Conservation (phyloP, 2,888 invertebrate genomes). For the Eumacrocentrus americanus region DNA sequence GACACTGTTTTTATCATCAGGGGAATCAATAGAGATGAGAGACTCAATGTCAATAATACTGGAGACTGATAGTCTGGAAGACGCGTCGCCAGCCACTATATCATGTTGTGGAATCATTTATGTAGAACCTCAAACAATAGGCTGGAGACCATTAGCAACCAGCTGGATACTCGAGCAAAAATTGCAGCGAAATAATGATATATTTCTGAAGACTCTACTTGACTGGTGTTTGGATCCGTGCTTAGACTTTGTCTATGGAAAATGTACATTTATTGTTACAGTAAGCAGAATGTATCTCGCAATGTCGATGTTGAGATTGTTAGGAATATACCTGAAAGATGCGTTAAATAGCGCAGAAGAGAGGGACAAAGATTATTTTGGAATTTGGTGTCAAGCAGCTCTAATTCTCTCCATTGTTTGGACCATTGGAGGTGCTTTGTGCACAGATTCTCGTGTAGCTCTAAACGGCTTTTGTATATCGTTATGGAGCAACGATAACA, state of each 20-base stretch:
- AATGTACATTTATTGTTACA: slow-evolving; percentile 58
- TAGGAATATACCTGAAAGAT: slow-evolving; percentile 56
- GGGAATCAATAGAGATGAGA: slow-evolving; percentile 66
- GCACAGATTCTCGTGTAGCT: slow-evolving; percentile 55
- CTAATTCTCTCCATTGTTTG: slow-evolving; percentile 64
- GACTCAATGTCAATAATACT: slow-evolving; percentile 66
- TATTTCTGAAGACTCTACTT: slow-evolving; percentile 54
- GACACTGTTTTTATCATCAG: slow-evolving; percentile 66
- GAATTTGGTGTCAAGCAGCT: slow-evolving; percentile 64
- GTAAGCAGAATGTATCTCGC: slow-evolving; percentile 57
- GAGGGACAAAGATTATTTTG: slow-evolving; percentile 57
- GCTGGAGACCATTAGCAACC: slow-evolving; percentile 64
- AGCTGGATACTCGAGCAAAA: slow-evolving; percentile 31
- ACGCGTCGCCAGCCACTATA: slow-evolving; percentile 67
- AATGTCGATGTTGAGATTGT: slow-evolving; percentile 52
- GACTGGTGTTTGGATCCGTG: slow-evolving; percentile 68
- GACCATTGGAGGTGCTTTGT: slow-evolving; percentile 64
- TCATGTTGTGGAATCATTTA: slow-evolving; percentile 71
- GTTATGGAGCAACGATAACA: slow-evolving; percentile 38
- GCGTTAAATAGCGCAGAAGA: slow-evolving; percentile 45
- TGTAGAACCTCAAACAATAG: slow-evolving; percentile 64
- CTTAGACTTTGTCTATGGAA: slow-evolving; percentile 63
- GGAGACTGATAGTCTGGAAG: slow-evolving; percentile 67
- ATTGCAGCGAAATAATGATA: slow-evolving; percentile 41
- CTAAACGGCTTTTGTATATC: slow-evolving; percentile 59